Conservation (phyloP, 2,888 invertebrate species). For the Diaperis boleti region DNA sequence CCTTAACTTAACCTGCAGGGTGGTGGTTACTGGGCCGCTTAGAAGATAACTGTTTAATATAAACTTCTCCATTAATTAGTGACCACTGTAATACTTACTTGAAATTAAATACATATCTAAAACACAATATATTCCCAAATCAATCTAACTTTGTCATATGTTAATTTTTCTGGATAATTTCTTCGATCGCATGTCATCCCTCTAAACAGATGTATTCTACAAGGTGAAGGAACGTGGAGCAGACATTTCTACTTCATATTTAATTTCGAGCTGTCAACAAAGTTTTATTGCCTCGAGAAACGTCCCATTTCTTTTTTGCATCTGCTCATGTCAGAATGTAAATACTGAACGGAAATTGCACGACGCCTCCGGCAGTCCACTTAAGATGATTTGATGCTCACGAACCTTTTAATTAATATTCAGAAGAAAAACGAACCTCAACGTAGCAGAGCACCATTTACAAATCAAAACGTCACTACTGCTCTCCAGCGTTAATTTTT, state of each 20-base stretch:
- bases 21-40: too few species aligned
- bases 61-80: too few species aligned
- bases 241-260: conserved; percentile 60
- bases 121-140: too few species aligned
- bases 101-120: too few species aligned
- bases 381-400: conserved; percentile 44
- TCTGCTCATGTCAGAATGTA: conserved; percentile 59
- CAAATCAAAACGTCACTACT: conserved; percentile 33
- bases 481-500: conserved; percentile 14
- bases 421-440: conserved; percentile 31
- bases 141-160: conserved; percentile 26
- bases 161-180: conserved; percentile 32
- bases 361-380: conserved; percentile 52
- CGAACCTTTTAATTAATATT: conserved; percentile 45
- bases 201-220: conserved; percentile 42
- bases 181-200: conserved; percentile 36
- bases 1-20: too few species aligned
- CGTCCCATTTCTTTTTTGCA: conserved; percentile 58
- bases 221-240: conserved; percentile 47
- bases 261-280: conserved; percentile 60
- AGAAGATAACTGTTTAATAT: too few species aligned
- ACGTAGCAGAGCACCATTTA: conserved; percentile 26
- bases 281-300: conserved; percentile 61
- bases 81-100: too few species aligned
- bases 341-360: conserved; percentile 57